These are phyloP conservation scores for Scotopteryx bipunctaria DNA, from an alignment of 2,888 invertebrate genomes.

Conservation along the genomic window DNA sequence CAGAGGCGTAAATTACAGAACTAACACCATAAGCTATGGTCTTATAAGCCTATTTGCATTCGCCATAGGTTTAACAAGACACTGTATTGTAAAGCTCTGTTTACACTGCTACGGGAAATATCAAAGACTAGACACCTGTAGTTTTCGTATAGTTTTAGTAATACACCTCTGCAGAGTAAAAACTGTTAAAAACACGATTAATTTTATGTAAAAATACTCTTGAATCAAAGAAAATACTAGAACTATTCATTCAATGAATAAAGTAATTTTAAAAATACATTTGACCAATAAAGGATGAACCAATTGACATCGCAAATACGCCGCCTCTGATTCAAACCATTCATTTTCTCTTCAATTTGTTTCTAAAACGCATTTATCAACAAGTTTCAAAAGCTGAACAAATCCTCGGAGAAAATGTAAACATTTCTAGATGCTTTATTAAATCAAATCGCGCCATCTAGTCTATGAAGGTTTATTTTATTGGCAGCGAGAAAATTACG, in stretches of 20 bases:
- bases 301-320: too few species aligned
- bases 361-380: background rate
- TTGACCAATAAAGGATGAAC: too few species aligned
- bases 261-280: too few species aligned
- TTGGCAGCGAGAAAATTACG: slow-evolving; percentile 10
- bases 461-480: slow-evolving; percentile 14
- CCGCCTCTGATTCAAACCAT: too few species aligned
- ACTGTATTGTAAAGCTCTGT: background rate
- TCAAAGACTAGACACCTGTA: too few species aligned
- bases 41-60: slow-evolving; percentile 17
- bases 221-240: too few species aligned
- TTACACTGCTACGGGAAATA: too few species aligned
- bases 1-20: slow-evolving; percentile 17
- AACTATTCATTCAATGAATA: too few species aligned
- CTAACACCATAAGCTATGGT: slow-evolving; percentile 21
- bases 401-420: slow-evolving; percentile 7
- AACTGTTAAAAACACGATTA: too few species aligned
- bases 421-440: slow-evolving; percentile 2
- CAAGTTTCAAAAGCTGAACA: background rate
- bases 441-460: slow-evolving; percentile 7
- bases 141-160: too few species aligned
- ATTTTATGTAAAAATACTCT: too few species aligned
- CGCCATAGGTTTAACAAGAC: background rate
- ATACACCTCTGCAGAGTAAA: too few species aligned
- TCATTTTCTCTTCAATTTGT: background rate